Base-by-base conservation (phyloP, 2,113 vertebrate species). In the Felis catus region DNA sequence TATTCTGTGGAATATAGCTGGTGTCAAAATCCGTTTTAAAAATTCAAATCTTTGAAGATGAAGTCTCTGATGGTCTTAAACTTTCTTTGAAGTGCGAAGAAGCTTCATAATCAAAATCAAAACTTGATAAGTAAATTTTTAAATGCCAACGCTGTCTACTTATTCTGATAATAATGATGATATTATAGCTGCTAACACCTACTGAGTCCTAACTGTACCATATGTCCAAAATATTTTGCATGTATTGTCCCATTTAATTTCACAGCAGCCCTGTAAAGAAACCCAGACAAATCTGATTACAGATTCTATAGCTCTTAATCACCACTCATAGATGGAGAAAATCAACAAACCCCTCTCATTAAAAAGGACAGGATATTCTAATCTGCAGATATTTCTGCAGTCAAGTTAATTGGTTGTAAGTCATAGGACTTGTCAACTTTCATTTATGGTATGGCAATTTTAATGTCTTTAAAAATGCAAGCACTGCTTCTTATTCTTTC, bases 21-120 rank as follows among this genome's bases (percentile, higher is more conserved):
- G 55, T 93, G 91, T 96, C 86, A 98, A 97, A 98, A 97, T 94
- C 91, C 53, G 89, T 96, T 97, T 98, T 48, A 97, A 83, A 9
- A 14, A 45, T 96, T 97, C 90, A 92, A 96, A 85, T 73, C 73
- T 94, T 92, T 85, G 79, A 98, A 97, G 87, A 98, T 91, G 53
- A 95, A 96, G 65, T 95, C 87, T 39, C 79, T 66, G 41, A 97
- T 96, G 45, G 76, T 10, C 48, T 96, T 70, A 90, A 58, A 95
- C 96, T 33, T 45, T 95, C 96, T 98, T 97, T 84, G 58, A 98
- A 93, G 89, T 79, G 4, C 61, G 33, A 98, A 97, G 55, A 33
- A 48, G 33, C 83, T 83, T 71, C 81, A 36, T 58, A 55, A 90
- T 86, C 25, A 82, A 95, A 97, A 48, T 6, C 65, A 94, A 82